A percentile compares a stretch with the other conserved stretches of the same genome.
Evolutionary conservation across 2,888 invertebrate species (phyloP).

Genomic region (Rhogogaster chlorosoma): DNA sequence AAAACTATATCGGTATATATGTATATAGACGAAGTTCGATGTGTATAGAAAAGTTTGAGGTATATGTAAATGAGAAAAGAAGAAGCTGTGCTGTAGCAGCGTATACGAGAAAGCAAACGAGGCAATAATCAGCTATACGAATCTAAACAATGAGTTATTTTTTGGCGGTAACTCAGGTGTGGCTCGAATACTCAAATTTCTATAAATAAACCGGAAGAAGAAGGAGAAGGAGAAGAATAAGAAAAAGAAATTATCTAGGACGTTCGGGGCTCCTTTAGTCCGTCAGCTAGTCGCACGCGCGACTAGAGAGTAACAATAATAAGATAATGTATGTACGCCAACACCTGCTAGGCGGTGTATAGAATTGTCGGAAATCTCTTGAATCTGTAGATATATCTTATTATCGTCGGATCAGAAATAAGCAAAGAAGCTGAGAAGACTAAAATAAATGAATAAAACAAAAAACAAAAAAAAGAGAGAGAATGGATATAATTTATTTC

Average conservation of each 20-base stretch:
- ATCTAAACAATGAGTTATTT: conserved; percentile 20
- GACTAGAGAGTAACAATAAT: conserved; percentile 1
- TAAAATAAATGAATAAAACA: neutral
- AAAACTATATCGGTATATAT: neutral
- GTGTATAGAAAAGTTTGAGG: neutral
- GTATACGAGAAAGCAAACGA: neutral
- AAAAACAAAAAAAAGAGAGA: neutral
- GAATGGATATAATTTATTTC: neutral
- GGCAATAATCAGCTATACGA: neutral
- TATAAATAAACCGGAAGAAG: conserved; percentile 30
- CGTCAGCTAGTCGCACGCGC: conserved; percentile 1
- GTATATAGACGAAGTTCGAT: neutral
- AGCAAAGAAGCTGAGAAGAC: neutral
- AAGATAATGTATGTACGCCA: conserved; percentile 1
- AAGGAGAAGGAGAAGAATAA: neutral
- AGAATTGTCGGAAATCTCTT: neutral
- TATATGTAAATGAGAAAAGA: neutral
- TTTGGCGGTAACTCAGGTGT: conserved; percentile 15
- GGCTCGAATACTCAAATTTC: neutral
- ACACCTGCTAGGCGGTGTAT: neutral
- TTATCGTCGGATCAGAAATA: neutral
- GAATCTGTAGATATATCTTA: neutral
- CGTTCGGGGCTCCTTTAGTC: neutral
- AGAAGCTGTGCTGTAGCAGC: neutral
- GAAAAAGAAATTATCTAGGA: neutral